Conservation (phyloP, 1,140 invertebrate genomes). For the Ips typographus region DNA sequence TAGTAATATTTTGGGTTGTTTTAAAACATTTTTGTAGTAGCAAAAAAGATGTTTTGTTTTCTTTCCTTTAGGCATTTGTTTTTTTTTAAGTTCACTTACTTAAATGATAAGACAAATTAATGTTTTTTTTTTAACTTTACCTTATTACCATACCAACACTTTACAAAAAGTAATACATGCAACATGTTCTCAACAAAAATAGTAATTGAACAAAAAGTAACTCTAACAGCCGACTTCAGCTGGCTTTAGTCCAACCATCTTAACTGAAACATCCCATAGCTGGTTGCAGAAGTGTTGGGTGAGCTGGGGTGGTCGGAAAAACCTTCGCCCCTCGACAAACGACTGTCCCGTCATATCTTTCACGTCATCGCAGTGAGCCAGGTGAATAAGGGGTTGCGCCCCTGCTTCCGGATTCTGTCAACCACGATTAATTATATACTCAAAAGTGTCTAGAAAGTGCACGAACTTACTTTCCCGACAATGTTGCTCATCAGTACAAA, state of each 20-base stretch:
- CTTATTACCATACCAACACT: no score
- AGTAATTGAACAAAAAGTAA: neutral
- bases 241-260: slow-evolving; percentile 1
- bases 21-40: no score
- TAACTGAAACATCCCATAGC: slow-evolving; percentile 17
- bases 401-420: slow-evolving; percentile 28
- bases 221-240: slow-evolving; percentile 9
- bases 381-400: slow-evolving; percentile 28
- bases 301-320: slow-evolving; percentile 9
- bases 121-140: no score
- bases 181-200: neutral
- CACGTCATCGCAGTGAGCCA: slow-evolving; percentile 29
- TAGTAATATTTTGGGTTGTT: no score
- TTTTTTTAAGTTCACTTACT: no score
- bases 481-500: neutral
- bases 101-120: no score
- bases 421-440: neutral
- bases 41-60: no score
- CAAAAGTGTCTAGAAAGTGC: neutral
- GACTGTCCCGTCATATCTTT: slow-evolving; percentile 30
- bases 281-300: slow-evolving; percentile 16
- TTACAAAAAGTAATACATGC: no score
- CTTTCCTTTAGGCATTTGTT: no score
- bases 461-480: neutral
- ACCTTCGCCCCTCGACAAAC: slow-evolving; percentile 18